Evolutionary conservation across 2,888 invertebrate genomes (phyloP).

Genomic region (Lordiphosa andalusiaca): DNA sequence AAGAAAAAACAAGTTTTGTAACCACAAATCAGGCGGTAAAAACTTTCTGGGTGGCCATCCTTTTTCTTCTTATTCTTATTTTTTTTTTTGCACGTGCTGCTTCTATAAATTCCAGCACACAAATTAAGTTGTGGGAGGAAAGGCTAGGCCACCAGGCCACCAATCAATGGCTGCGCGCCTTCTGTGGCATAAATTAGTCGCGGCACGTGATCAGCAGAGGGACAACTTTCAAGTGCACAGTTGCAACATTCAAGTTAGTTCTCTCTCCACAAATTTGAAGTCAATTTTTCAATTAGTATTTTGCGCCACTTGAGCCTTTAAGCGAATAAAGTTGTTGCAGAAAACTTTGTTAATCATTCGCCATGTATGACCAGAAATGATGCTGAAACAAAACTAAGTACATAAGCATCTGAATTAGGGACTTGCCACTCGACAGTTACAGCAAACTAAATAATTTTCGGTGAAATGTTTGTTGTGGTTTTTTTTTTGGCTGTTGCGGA

Average conservation of each 20-base stretch:
- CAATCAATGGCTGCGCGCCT: slow-evolving; percentile 64
- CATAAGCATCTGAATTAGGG: slow-evolving; percentile 1
- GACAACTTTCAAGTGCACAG: slow-evolving; percentile 59
- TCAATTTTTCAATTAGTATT: slow-evolving; percentile 53
- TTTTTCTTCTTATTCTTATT: background rate
- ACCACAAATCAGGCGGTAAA: slow-evolving; percentile 72
- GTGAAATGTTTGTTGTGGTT: no score
- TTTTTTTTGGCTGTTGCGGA: no score
- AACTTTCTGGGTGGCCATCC: slow-evolving; percentile 44
- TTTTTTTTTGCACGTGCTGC: slow-evolving; percentile 59
- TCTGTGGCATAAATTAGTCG: slow-evolving; percentile 69
- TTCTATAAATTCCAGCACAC: slow-evolving; percentile 62
- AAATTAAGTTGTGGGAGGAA: slow-evolving; percentile 49
- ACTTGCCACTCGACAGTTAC: slow-evolving; percentile 8
- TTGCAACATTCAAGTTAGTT: slow-evolving; percentile 40
- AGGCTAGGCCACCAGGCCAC: slow-evolving; percentile 24
- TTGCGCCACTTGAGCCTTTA: slow-evolving; percentile 33
- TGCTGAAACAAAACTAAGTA: slow-evolving; percentile 2
- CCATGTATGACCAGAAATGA: slow-evolving; percentile 31
- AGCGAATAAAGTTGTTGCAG: slow-evolving; percentile 23
- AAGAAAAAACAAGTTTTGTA: slow-evolving; percentile 53
- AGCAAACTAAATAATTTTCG: background rate
- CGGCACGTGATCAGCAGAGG: slow-evolving; percentile 58
- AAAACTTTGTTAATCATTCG: slow-evolving; percentile 60
- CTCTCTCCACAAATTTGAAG: slow-evolving; percentile 7